Percentiles rank a stretch among this genome's conserved stretches.
Conservation (phyloP, 2,797 vertebrate genomes). For the Carcharodon carcharias region DNA sequence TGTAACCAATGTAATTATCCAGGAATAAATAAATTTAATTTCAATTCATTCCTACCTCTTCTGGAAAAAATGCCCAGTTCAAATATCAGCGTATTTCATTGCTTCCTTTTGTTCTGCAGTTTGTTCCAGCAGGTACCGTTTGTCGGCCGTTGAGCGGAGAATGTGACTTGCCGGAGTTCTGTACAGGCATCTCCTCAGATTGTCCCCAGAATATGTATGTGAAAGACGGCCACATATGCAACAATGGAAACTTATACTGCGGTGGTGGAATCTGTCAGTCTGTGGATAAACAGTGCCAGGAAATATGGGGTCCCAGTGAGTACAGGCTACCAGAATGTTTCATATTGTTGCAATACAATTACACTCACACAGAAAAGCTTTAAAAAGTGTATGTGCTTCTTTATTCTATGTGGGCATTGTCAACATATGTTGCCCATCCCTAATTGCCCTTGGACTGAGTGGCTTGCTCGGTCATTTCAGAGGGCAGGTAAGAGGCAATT, state of each 20-base stretch:
- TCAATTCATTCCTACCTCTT: background rate
- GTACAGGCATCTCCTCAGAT: background rate
- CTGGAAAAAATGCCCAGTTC: background rate
- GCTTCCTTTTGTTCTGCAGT: background rate
- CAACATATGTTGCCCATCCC: too few relatives aligned
- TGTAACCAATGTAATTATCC: background rate
- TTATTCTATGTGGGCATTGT: too few relatives aligned
- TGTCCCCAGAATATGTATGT: background rate
- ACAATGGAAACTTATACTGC: background rate
- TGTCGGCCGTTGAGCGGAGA: background rate
- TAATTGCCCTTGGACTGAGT: too few relatives aligned
- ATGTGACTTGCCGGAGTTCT: background rate
- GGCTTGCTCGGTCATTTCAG: too few relatives aligned
- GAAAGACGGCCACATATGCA: background rate
- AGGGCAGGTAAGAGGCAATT: too few relatives aligned
- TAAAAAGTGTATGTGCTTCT: too few relatives aligned
- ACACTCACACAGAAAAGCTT: background rate
- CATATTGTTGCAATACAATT: background rate
- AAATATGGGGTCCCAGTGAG: background rate
- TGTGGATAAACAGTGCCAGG: background rate
- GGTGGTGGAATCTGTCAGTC: background rate
- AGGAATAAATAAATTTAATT: background rate
- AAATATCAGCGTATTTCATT: background rate
- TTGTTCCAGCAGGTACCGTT: background rate
- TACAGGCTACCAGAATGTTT: background rate